phyloP scores from a whole-genome alignment of 2,797 vertebrate species.

The Natrix natrix region DNA sequence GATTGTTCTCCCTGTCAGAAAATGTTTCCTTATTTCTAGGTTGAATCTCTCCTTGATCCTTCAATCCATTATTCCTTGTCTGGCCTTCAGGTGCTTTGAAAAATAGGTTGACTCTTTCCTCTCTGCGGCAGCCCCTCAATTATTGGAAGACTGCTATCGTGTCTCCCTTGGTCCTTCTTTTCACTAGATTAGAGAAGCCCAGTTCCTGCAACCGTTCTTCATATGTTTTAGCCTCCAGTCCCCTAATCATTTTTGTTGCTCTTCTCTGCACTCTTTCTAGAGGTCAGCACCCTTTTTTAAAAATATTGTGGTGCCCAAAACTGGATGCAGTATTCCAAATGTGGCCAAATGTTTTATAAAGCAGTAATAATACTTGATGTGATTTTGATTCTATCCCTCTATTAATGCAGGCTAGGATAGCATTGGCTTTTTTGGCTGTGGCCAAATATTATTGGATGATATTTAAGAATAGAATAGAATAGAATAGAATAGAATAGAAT shows the following conservation, averaged over 20 bases:
- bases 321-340: neutral
- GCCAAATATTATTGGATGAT: neutral
- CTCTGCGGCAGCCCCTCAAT: neutral
- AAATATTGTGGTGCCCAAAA: neutral
- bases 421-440: no score
- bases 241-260: neutral
- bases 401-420: no score
- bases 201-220: neutral
- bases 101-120: no score
- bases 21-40: neutral
- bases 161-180: neutral
- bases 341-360: neutral
- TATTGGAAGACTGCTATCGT: neutral
- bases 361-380: neutral
- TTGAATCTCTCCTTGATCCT: neutral
- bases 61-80: no score
- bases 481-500: no score
- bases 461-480: neutral
- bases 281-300: neutral
- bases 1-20: neutral
- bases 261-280: neutral
- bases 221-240: neutral
- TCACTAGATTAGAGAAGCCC: neutral
- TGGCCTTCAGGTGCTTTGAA: no score
- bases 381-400: no score